Conservation (phyloP, 2,113 vertebrate species). For the Burhinus bistriatus region DNA sequence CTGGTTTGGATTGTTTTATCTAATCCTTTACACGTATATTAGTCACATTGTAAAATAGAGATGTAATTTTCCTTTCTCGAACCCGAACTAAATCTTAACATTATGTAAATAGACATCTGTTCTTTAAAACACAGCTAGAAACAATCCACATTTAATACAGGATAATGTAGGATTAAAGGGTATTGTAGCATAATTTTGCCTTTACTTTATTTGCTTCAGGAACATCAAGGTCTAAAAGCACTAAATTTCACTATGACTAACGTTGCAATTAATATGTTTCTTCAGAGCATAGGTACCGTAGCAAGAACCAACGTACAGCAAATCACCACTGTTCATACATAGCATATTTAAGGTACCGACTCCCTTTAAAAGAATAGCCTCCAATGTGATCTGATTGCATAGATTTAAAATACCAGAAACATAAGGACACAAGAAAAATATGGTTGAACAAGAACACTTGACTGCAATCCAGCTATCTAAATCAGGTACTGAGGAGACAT, state of each 20-base stretch:
- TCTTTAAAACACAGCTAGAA: constrained; percentile 63
- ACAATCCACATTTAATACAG: constrained; percentile 48
- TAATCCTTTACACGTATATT: constrained; percentile 67
- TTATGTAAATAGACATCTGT: constrained; percentile 76
- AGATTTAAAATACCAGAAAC: background rate
- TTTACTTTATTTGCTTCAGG: constrained; percentile 54
- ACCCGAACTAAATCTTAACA: constrained; percentile 65
- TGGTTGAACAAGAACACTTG: background rate
- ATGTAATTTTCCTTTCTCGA: constrained; percentile 64
- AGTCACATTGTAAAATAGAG: constrained; percentile 58
- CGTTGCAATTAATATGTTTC: background rate
- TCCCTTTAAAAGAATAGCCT: background rate
- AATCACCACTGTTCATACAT: background rate
- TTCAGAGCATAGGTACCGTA: background rate
- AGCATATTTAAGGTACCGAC: background rate
- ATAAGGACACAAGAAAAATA: background rate
- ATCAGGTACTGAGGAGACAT: background rate
- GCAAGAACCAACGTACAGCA: background rate
- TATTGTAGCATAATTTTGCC: constrained; percentile 49
- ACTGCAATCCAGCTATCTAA: background rate
- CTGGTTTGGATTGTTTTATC: constrained; percentile 57
- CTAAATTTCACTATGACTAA: background rate
- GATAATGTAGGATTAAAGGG: constrained; percentile 53
- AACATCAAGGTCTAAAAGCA: constrained; percentile 13
- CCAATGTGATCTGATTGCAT: background rate